phyloP scores from a whole-genome alignment of 2,113 vertebrate genomes.

The Datnioides undecimradiatus region DNA sequence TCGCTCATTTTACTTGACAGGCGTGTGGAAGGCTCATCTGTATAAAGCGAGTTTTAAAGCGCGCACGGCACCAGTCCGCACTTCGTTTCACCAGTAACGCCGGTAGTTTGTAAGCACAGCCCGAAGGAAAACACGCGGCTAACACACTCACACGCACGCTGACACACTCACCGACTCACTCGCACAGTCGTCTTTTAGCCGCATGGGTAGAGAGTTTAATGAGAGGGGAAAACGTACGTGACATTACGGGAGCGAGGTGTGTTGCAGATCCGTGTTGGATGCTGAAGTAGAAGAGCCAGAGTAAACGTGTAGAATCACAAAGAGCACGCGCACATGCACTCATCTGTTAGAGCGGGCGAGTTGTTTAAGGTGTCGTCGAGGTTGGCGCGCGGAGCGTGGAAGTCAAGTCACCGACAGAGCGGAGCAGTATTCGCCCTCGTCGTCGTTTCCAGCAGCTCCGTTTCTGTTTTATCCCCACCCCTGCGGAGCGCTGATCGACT shows the following conservation, averaged over 20 bases:
- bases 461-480: slow-evolving; percentile 19
- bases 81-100: not conserved
- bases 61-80: not conserved
- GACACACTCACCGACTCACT: slow-evolving; percentile 1
- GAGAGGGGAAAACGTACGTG: slow-evolving; percentile 75
- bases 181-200: not conserved
- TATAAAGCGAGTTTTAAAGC: slow-evolving; percentile 1
- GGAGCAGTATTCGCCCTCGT: not conserved
- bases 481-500: not conserved
- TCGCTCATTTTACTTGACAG: not conserved
- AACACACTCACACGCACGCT: slow-evolving; percentile 12
- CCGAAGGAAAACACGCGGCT: not conserved
- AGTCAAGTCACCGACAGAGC: slow-evolving; percentile 15
- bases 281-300: slow-evolving; percentile 17
- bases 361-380: slow-evolving; percentile 21
- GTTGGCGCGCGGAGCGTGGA: slow-evolving; percentile 23
- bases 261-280: slow-evolving; percentile 41
- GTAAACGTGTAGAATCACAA: slow-evolving; percentile 42
- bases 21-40: slow-evolving; percentile 2
- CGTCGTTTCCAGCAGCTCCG: not conserved
- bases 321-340: slow-evolving; percentile 5
- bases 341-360: not conserved
- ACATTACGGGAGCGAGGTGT: slow-evolving; percentile 46
- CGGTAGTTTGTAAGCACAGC: not conserved
- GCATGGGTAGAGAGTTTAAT: not conserved